A percentile compares a stretch with the other conserved stretches of the same genome.
phyloP scores from a whole-genome alignment of 1,140 invertebrate genomes.

The Drosophila takahashii region DNA sequence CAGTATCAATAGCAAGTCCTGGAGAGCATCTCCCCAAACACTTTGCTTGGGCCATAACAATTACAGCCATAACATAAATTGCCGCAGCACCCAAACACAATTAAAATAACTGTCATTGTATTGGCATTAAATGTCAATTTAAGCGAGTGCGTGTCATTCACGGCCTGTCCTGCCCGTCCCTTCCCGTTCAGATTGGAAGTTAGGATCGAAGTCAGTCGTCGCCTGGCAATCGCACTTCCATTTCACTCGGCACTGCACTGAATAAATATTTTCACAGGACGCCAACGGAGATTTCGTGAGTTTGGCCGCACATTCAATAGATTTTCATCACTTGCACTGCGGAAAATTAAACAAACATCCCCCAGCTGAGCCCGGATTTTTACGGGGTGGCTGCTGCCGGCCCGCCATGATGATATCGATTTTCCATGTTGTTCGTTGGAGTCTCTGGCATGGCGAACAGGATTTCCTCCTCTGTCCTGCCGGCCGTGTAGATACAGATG shows the following conservation, averaged over 20 bases:
- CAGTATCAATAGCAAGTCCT: constrained; percentile 9
- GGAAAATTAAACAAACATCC: constrained; percentile 82
- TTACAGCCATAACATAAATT: constrained; percentile 78
- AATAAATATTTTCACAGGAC: constrained; percentile 72
- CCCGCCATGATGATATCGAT: constrained; percentile 62
- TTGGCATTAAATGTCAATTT: constrained; percentile 84
- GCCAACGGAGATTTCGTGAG: constrained; percentile 35
- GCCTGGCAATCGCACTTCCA: constrained; percentile 54
- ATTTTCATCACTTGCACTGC: constrained; percentile 79
- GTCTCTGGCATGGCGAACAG: constrained; percentile 48
- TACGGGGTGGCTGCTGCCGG: constrained; percentile 21
- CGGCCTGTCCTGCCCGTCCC: constrained; percentile 29
- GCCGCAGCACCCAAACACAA: constrained; percentile 76
- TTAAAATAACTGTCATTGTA: constrained; percentile 84
- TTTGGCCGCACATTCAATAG: constrained; percentile 72
- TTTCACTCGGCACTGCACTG: constrained; percentile 64
- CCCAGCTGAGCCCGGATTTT: constrained; percentile 45
- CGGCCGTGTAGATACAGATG: constrained; percentile 51
- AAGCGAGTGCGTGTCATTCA: constrained; percentile 80
- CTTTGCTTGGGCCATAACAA: constrained; percentile 62
- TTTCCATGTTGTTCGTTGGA: constrained; percentile 53
- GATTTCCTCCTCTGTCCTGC: constrained; percentile 59
- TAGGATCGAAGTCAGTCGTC: constrained; percentile 25
- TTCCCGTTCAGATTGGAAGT: constrained; percentile 35
- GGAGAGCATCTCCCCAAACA: constrained; percentile 12